Evolutionary conservation across 2,888 invertebrate species (phyloP).

Genomic region (Plebejus melissa): DNA sequence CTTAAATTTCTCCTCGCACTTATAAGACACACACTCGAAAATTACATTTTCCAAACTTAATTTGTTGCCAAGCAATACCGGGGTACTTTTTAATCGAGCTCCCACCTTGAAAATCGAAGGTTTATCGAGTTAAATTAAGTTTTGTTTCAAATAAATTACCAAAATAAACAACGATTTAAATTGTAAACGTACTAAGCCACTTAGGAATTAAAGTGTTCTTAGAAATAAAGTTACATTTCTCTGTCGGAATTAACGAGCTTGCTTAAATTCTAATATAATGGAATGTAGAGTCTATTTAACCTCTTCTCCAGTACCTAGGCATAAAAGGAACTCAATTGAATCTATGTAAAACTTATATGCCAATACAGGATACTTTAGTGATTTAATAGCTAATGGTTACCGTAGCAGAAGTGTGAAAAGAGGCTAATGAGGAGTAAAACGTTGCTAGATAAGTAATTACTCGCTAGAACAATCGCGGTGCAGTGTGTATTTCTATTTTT

Average conservation of each 20-base stretch:
- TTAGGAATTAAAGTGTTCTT: not conserved
- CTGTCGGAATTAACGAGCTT: not conserved
- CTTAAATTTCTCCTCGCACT: not conserved
- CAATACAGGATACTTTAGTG: too few relatives aligned
- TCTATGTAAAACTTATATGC: too few relatives aligned
- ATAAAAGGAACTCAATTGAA: not conserved
- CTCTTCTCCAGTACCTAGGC: not conserved
- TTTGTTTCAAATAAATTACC: not conserved
- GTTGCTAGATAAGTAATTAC: constrained; percentile 6
- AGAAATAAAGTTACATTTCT: not conserved
- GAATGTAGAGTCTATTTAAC: too few relatives aligned
- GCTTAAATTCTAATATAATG: not conserved
- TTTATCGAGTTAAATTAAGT: not conserved
- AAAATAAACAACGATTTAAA: not conserved
- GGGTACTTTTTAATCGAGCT: not conserved
- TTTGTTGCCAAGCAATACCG: not conserved
- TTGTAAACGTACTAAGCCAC: not conserved
- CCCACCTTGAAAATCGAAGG: not conserved
- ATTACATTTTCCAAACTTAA: not conserved
- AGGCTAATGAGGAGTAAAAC: not conserved
- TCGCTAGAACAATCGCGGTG: constrained; percentile 4
- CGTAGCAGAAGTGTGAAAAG: not conserved
- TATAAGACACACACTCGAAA: not conserved
- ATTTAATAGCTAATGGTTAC: not conserved
- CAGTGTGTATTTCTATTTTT: constrained; percentile 2